phyloP scores from a whole-genome alignment of 2,797 vertebrate species.

The Eptatretus atami region DNA sequence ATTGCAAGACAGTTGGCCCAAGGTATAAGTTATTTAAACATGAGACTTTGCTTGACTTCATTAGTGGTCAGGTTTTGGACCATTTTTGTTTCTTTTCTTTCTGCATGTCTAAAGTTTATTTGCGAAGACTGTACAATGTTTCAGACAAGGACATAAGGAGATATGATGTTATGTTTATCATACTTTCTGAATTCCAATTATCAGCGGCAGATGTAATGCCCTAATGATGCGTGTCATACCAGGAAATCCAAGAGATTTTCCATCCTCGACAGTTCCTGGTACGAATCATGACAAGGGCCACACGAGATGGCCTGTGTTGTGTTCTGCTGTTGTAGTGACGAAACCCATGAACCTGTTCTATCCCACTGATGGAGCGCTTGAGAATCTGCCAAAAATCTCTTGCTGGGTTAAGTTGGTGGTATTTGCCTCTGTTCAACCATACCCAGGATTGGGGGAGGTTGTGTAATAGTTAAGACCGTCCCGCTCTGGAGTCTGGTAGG shows the following conservation, averaged over 20 bases:
- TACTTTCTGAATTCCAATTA: too few species aligned
- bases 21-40: constrained; percentile 20
- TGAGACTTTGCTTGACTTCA: constrained; percentile 6
- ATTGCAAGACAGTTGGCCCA: constrained; percentile 85
- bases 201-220: too few species aligned
- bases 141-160: neutral
- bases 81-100: neutral
- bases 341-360: constrained; percentile 59
- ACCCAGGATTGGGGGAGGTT: too few species aligned
- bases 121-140: neutral
- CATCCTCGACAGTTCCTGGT: constrained; percentile 90
- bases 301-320: constrained; percentile 57
- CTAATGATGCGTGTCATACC: neutral
- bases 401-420: constrained; percentile 31
- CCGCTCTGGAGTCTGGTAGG: too few species aligned
- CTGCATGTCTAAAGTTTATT: neutral
- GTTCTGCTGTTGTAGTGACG: constrained; percentile 68
- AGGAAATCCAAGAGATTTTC: constrained; percentile 91
- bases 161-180: too few species aligned
- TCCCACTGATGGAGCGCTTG: constrained; percentile 68
- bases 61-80: neutral
- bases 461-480: too few species aligned
- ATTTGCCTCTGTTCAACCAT: neutral
- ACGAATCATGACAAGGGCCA: constrained; percentile 68
- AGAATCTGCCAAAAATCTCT: constrained; percentile 91